Evolutionary conservation across 2,888 invertebrate genomes (phyloP).

Genomic region (Pheosia tremula): DNA sequence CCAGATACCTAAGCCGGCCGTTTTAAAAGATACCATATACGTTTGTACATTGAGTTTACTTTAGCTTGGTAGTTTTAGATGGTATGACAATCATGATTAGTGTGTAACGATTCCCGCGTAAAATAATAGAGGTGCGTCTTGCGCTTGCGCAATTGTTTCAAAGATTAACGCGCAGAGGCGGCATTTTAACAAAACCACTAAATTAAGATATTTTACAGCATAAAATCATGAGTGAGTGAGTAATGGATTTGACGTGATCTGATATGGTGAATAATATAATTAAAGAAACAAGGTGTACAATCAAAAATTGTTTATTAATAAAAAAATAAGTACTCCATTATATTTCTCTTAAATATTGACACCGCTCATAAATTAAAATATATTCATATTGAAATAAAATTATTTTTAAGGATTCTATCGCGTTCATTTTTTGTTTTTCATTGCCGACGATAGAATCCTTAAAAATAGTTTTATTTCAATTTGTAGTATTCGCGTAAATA

Average conservation of each 20-base stretch:
- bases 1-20: background rate
- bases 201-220: background rate
- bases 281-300: too few species aligned
- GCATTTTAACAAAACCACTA: background rate
- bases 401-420: too few species aligned
- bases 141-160: background rate
- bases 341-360: too few species aligned
- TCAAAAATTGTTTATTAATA: background rate
- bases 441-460: too few species aligned
- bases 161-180: background rate
- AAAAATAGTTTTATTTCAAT: too few species aligned
- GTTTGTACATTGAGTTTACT: background rate
- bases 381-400: too few species aligned
- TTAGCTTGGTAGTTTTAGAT: background rate
- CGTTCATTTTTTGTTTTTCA: too few species aligned
- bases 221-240: background rate
- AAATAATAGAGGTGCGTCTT: slow-evolving; percentile 3
- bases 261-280: background rate
- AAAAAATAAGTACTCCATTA: background rate
- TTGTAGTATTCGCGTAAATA: too few species aligned
- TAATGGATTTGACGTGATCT: background rate
- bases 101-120: background rate
- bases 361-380: too few species aligned
- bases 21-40: background rate
- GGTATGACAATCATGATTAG: slow-evolving; percentile 6